Evolutionary conservation across 2,113 vertebrate species (phyloP).

Genomic region (Albula glossodonta): DNA sequence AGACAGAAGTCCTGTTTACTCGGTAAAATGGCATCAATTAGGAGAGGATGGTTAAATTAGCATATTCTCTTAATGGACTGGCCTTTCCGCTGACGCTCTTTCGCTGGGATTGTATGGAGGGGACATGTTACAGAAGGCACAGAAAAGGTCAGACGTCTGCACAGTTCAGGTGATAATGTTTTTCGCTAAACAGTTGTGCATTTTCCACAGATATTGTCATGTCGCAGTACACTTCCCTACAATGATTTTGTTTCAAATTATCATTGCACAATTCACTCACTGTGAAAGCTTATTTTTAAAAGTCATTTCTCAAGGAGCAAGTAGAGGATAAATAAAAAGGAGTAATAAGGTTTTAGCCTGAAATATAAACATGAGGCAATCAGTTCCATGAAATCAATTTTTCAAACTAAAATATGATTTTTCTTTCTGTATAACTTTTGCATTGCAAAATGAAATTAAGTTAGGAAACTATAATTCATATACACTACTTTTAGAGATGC

Average conservation of each 20-base stretch:
- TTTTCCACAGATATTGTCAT: conserved; percentile 71
- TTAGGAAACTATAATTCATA: not conserved
- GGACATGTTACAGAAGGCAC: conserved; percentile 77
- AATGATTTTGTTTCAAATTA: conserved; percentile 45
- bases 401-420: not conserved
- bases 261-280: conserved; percentile 50
- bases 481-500: not conserved
- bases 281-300: conserved; percentile 36
- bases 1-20: conserved; percentile 80
- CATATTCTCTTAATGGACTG: conserved; percentile 83
- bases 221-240: conserved; percentile 58
- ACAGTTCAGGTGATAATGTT: conserved; percentile 75
- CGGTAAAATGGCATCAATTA: conserved; percentile 85
- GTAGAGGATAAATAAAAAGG: not conserved
- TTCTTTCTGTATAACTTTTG: not conserved
- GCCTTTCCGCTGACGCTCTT: conserved; percentile 72
- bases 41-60: conserved; percentile 77
- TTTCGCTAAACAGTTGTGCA: conserved; percentile 77
- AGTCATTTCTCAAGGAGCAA: not conserved
- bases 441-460: not conserved
- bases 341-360: not conserved
- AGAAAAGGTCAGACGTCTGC: conserved; percentile 82
- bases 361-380: not conserved
- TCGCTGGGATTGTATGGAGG: conserved; percentile 72
- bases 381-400: not conserved